Conservation (phyloP, 2,113 vertebrate genomes). For the Serinus canaria region DNA sequence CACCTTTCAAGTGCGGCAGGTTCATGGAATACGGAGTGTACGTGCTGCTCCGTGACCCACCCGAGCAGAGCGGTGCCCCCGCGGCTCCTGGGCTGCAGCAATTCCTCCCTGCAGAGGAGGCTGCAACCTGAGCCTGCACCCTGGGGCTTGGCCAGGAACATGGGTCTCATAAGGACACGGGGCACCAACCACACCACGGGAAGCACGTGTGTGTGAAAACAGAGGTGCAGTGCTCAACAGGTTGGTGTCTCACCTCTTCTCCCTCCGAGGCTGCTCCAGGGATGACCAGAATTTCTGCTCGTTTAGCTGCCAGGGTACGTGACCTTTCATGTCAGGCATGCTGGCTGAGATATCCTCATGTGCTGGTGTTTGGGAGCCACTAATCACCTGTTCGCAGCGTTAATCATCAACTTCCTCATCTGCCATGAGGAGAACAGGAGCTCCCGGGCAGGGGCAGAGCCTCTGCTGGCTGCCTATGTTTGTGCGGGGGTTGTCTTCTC, state of each 20-base stretch:
- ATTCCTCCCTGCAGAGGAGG: background rate
- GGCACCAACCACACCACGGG: background rate
- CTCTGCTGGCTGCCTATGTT: background rate
- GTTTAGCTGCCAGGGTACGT: background rate
- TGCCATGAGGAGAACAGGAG: rapidly evolving
- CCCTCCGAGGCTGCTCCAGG: background rate
- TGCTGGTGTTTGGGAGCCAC: background rate
- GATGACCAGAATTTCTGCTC: background rate
- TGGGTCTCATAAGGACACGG: background rate
- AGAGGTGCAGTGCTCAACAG: background rate
- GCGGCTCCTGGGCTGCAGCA: background rate
- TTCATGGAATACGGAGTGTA: background rate
- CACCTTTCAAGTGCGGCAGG: background rate
- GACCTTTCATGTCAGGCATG: background rate
- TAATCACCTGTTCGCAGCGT: background rate
- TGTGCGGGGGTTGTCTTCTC: background rate
- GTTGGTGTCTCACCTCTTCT: background rate
- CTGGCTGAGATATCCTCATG: background rate
- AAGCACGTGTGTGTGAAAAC: rapidly evolving
- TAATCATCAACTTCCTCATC: constrained; percentile 37
- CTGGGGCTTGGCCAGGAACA: rapidly evolving
- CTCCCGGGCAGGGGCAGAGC: background rate
- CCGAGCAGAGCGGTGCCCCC: background rate
- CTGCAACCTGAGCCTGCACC: background rate
- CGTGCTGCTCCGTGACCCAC: background rate